Percentiles rank a stretch among this genome's conserved stretches.
These are phyloP conservation scores for Sisor rabdophorus DNA, from an alignment of 2,113 vertebrate genomes.

Conservation along the genomic window DNA sequence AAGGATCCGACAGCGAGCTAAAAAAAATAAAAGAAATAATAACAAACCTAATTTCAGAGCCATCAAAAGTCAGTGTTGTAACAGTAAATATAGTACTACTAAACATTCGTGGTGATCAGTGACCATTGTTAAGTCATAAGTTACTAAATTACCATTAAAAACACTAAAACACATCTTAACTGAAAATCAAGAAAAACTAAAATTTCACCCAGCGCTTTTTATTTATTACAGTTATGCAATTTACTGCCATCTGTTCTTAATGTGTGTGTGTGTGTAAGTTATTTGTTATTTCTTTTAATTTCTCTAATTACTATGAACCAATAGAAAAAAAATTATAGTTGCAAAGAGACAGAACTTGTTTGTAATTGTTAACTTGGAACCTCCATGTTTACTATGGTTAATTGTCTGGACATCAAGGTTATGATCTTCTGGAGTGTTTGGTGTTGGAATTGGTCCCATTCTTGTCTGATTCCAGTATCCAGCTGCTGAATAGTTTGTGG, in stretches of 20 bases:
- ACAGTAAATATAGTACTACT: background rate
- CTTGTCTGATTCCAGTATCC: no score
- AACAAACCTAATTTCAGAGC: background rate
- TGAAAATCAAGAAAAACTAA: background rate
- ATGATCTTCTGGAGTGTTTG: no score
- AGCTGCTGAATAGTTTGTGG: no score
- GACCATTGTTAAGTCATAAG: background rate
- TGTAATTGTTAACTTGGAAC: no score
- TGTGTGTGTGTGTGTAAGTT: background rate
- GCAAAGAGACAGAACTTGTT: no score
- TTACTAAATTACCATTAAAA: background rate
- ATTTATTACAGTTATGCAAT: background rate
- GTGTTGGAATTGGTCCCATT: no score
- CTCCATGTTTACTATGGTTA: no score
- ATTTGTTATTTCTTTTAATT: no score
- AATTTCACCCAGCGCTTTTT: background rate
- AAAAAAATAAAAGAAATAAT: background rate
- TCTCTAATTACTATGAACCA: no score
- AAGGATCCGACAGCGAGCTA: background rate
- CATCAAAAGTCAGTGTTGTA: background rate
- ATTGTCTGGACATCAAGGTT: no score
- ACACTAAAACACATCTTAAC: background rate
- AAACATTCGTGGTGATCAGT: background rate
- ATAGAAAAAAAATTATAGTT: no score
- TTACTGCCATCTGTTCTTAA: background rate